A percentile compares a stretch with the other conserved stretches of the same genome.
Evolutionary conservation across 2,888 invertebrate genomes (phyloP).

Genomic region (Apantesis nais): DNA sequence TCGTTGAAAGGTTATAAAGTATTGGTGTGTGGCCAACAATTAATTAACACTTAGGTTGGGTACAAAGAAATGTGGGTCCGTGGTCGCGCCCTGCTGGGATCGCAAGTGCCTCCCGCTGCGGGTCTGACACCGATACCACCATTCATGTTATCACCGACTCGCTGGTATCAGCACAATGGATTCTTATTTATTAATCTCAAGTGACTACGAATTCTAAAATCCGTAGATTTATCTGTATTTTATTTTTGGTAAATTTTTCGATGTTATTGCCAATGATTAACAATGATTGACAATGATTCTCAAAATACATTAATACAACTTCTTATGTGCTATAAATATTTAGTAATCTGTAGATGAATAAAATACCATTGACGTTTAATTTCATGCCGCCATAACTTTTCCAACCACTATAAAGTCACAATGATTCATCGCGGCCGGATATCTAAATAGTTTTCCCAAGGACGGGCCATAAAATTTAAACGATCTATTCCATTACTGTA

Average conservation of each 20-base stretch:
- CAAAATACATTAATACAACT: neutral
- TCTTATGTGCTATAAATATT: neutral
- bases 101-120: slow-evolving; percentile 55
- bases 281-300: neutral
- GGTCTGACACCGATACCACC: slow-evolving; percentile 70
- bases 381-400: neutral
- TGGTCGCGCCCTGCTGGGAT: slow-evolving; percentile 56
- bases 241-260: neutral
- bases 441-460: slow-evolving; percentile 34
- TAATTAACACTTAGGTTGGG: slow-evolving; percentile 73
- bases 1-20: slow-evolving; percentile 45
- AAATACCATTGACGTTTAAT: slow-evolving; percentile 1
- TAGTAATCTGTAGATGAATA: neutral
- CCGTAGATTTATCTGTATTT: neutral
- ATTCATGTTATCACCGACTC: slow-evolving; percentile 63
- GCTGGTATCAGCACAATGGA: slow-evolving; percentile 63
- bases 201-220: slow-evolving; percentile 58
- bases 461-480: slow-evolving; percentile 51
- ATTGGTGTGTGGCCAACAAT: slow-evolving; percentile 64
- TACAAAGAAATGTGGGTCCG: slow-evolving; percentile 56
- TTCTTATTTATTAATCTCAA: slow-evolving; percentile 56
- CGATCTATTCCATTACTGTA: slow-evolving; percentile 50
- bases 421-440: slow-evolving; percentile 23
- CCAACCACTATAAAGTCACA: slow-evolving; percentile 15
- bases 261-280: neutral